Evolutionary conservation across 2,797 vertebrate genomes (phyloP), one percentile per base, ranked within the genome.

Genomic region (Moxostoma hubbsi): DNA sequence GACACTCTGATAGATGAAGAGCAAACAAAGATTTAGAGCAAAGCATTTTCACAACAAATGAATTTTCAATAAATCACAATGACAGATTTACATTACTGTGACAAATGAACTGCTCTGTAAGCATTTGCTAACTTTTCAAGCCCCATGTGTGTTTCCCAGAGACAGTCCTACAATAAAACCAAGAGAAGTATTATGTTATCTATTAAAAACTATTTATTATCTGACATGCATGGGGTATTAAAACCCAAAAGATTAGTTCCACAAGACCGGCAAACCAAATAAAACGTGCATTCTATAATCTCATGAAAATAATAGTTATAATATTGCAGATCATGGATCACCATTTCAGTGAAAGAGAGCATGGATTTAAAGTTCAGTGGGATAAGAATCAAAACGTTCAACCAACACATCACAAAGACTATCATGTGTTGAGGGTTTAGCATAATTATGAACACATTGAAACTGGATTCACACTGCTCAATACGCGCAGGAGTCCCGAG

Each of bases 71-170:
- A 82, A 82, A 86, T 86, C 85, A 86, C 64, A 16, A 9, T 71
- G 85, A 84, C 85, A 86, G 82, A 82, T 86, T 84, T 86, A 86
- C 85, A 84, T 82, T 81, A 81, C 70, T n/a, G 49, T 82, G 85
- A 86, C 61, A 77, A 84, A 86, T 82, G 74, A 75, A 49, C 80
- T 73, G 62, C 71, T 83, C 47, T 66, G 79, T 57, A 81, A 83
- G 81, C 62, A 71, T 79, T 53, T 59, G 62, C 70, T 66, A 66
- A 66, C 77, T 67, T 79, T 65, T 66, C 24, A 10, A 50, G 62
- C 55, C 75, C 46, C 55, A n/a, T 77, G 46, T 66, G 62, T 70
- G 43, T 59, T 66, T 43, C 16, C 53, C 61, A 79, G 61, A 59
- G 61, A 67, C 61, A 2, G 18, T 45, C 45, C 18, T 50, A 51